These are phyloP conservation scores for Centropyge bicolor DNA, from an alignment of 2,797 vertebrate species.

Conservation along the genomic window DNA sequence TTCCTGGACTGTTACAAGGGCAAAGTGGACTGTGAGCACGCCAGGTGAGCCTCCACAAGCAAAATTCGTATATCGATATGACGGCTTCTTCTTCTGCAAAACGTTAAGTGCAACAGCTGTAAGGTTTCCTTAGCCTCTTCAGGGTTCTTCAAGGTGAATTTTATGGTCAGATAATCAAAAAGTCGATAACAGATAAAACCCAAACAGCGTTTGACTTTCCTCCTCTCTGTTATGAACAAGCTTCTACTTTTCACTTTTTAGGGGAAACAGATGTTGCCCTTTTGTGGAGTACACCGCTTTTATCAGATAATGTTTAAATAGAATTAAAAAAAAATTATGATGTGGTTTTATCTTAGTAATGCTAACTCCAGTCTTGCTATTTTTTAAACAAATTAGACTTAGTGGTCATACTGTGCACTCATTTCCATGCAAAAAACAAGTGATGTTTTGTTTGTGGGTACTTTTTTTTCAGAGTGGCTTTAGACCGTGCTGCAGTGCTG, in stretches of 20 bases:
- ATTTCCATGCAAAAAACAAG: background rate
- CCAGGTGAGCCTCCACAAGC: conserved; percentile 81
- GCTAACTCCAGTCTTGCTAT: background rate
- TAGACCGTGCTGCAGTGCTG: conserved; percentile 89
- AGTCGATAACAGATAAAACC: background rate
- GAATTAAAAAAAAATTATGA: background rate
- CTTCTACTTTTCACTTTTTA: background rate
- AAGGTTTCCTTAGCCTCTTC: background rate
- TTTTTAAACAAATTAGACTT: background rate
- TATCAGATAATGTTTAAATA: background rate
- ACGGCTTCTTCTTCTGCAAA: background rate
- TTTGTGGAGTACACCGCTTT: background rate
- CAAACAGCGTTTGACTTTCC: background rate
- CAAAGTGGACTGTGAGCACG: conserved; percentile 90
- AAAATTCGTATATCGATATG: background rate
- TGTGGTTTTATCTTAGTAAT: background rate
- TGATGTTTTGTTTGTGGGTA: background rate
- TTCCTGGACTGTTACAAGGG: conserved; percentile 92
- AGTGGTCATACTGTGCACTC: rapidly evolving
- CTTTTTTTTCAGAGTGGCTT: conserved; percentile 84
- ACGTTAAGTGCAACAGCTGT: background rate
- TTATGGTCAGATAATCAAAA: background rate
- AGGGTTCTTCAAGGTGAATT: background rate
- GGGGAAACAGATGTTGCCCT: background rate
- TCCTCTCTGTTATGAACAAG: background rate